Base-by-base conservation (phyloP, 2,888 invertebrate species). In the Caenorhabditis sp. region DNA sequence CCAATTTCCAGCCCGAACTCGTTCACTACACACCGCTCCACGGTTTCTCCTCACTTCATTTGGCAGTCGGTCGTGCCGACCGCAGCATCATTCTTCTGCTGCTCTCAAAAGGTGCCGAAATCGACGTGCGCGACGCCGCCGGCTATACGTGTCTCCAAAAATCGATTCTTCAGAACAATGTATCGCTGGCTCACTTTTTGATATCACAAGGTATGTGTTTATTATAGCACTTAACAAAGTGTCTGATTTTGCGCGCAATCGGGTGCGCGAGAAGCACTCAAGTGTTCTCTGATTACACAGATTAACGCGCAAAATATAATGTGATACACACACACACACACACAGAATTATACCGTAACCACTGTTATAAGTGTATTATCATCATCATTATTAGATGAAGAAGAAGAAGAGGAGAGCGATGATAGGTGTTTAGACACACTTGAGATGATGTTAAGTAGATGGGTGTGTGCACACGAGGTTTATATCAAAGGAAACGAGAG, bases 181-280 rank as follows among this genome's bases (percentile, higher is more conserved):
- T 43, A 17, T 64, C 71, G 23, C 43, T 71, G 63, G 71, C 63
- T 53, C 66, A 71, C 49, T 71, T 67, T 71, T 67, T 71, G 71
- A 71, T 71, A 63, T 66, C 66, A 62, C 71, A 71, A 60, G 66
- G 71, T 71, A 59, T 59, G 53, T 71, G 71, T 71, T 71, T 71
- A 67, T 71, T 63, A 66, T 66, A 71, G 66, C 71, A 71, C 71
- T 67, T 71, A 71, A 71, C 71, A 71, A 63, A n/a, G n/a, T n/a
- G n/a, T n/a, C 10, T 31, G 23, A 24, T 55, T 51, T 37, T 37
- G 6, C 36, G 43, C 43, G 43, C 43, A 17, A 5, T 43, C 43
- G 43, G 43, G 43, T 43, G 43, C 12, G 43, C 14, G 3, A 17
- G 43, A 43, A 43, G 43, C 57, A 21, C 31, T 64, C 31, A 31